These are phyloP conservation scores for Steatornis caripensis DNA, from an alignment of 2,113 vertebrate species.

Conservation along the genomic window DNA sequence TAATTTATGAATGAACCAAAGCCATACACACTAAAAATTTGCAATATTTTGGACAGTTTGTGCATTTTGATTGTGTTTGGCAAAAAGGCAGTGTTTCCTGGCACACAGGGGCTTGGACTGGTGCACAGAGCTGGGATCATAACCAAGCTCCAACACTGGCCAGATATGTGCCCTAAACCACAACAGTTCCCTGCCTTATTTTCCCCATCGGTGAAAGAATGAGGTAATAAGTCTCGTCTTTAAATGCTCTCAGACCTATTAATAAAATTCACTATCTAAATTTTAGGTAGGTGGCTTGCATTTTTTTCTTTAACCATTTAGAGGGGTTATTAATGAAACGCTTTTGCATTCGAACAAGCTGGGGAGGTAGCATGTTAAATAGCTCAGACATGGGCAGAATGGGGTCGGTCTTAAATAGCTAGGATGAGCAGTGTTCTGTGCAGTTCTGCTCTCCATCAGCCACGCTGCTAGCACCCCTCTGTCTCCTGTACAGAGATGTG, in stretches of 20 bases:
- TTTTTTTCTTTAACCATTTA: not conserved
- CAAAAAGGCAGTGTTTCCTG: not conserved
- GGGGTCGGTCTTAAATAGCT: not conserved
- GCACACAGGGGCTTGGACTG: not conserved
- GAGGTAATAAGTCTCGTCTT: not conserved
- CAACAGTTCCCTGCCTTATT: not conserved
- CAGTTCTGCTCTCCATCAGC: not conserved
- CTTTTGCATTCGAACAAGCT: not conserved
- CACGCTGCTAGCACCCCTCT: not conserved
- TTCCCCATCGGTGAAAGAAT: not conserved
- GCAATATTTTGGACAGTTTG: not conserved
- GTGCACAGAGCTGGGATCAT: not conserved
- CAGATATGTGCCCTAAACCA: not conserved
- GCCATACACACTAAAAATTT: not conserved
- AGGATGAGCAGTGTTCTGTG: not conserved
- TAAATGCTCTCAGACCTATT: not conserved
- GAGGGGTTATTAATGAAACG: not conserved
- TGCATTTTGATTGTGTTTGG: not conserved
- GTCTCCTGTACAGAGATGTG: fast-evolving
- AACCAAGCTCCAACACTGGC: not conserved
- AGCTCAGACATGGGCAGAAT: not conserved
- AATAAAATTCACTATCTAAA: not conserved
- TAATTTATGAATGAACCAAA: not conserved
- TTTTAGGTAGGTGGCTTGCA: not conserved
- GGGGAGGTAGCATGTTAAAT: not conserved